Conservation (phyloP, 1,140 invertebrate species). For the Drosophila prosaltans region DNA sequence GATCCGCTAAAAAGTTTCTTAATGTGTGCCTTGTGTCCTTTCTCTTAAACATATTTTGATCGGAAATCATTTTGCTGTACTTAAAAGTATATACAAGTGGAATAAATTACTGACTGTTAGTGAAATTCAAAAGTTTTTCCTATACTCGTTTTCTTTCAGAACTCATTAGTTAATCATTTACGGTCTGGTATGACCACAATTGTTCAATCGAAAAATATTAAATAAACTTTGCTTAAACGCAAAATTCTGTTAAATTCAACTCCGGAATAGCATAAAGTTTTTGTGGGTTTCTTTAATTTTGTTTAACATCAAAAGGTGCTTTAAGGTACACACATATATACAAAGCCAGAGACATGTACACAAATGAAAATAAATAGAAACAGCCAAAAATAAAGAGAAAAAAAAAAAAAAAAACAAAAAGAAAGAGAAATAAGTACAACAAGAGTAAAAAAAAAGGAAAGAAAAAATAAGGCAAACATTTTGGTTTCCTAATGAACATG, state of each 20-base stretch:
- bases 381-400: conserved; percentile 35
- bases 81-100: no score
- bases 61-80: no score
- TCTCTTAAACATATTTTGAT: no score
- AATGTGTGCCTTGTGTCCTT: no score
- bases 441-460: conserved; percentile 17
- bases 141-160: no score
- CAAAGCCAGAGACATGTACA: conserved; percentile 1
- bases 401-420: conserved; percentile 30
- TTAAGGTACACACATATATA: conserved; percentile 20
- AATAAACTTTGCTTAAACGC: background rate
- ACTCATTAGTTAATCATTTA: no score
- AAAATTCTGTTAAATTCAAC: background rate
- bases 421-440: conserved; percentile 21
- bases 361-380: conserved; percentile 12
- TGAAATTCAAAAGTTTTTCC: no score
- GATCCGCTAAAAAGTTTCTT: no score
- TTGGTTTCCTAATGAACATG: conserved; percentile 65
- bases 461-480: conserved; percentile 54
- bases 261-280: background rate
- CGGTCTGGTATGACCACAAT: no score
- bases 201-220: background rate
- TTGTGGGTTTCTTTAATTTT: conserved; percentile 23
- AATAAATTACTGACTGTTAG: no score
- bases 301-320: conserved; percentile 35